Conservation (phyloP, 2,113 vertebrate genomes). For the Dipodomys ordii region DNA sequence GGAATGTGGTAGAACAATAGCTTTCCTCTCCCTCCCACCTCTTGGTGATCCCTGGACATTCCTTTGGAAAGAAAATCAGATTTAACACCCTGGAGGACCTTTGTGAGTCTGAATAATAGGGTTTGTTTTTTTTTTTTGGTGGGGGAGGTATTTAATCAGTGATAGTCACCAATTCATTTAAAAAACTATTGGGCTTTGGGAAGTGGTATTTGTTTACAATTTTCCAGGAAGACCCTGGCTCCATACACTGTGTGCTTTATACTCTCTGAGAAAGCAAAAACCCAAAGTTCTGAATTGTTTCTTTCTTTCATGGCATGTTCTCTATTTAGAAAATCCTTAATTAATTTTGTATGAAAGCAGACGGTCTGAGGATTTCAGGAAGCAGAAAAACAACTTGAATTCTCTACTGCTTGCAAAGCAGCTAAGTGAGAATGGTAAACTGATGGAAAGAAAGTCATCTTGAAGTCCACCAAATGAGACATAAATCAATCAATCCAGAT, state of each 20-base stretch:
- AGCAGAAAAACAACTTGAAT: constrained; percentile 76
- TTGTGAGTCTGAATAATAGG: constrained; percentile 79
- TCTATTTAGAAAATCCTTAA: constrained; percentile 80
- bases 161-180: constrained; percentile 76
- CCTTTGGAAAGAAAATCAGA: constrained; percentile 80
- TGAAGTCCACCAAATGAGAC: constrained; percentile 59
- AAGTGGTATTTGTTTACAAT: constrained; percentile 68
- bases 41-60: constrained; percentile 78
- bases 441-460: constrained; percentile 71
- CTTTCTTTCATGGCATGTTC: constrained; percentile 68
- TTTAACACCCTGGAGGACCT: constrained; percentile 77
- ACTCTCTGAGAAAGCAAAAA: constrained; percentile 53
- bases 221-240: constrained; percentile 52
- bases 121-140: constrained; percentile 42
- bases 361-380: constrained; percentile 75
- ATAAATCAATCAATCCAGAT: constrained; percentile 72
- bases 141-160: constrained; percentile 75
- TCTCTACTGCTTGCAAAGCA: constrained; percentile 58
- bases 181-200: constrained; percentile 37
- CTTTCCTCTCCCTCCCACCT: constrained; percentile 72
- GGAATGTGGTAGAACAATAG: constrained; percentile 85
- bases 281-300: constrained; percentile 57
- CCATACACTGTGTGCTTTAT: constrained; percentile 38
- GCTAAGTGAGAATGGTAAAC: constrained; percentile 70
- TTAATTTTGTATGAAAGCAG: constrained; percentile 82